These are phyloP conservation scores for Melikaiella ostensackeni DNA, from an alignment of 2,888 invertebrate genomes.

Conservation along the genomic window DNA sequence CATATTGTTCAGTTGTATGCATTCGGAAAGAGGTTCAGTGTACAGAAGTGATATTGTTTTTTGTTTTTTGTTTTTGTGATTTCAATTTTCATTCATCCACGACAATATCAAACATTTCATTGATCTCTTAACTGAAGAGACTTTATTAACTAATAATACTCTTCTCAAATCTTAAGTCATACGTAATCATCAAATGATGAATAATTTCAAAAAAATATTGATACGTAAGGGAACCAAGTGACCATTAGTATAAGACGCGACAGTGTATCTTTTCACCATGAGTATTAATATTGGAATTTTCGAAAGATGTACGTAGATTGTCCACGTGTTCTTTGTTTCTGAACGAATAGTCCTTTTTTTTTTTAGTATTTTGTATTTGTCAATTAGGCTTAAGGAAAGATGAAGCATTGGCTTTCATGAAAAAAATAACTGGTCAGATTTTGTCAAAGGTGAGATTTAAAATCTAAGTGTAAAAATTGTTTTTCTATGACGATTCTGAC, in stretches of 20 bases:
- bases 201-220: constrained; percentile 4
- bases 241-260: constrained; percentile 34
- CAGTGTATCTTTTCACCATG: constrained; percentile 34
- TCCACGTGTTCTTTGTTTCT: constrained; percentile 23
- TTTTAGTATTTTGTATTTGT: constrained; percentile 33
- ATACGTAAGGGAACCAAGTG: constrained; percentile 33
- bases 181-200: constrained; percentile 9
- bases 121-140: neutral
- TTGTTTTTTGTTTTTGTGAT: neutral
- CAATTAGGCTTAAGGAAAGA: constrained; percentile 9
- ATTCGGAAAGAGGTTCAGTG: neutral
- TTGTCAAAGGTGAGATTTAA: neutral
- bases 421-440: neutral
- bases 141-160: neutral
- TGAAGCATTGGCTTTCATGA: neutral
- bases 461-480: neutral
- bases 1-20: neutral
- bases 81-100: neutral
- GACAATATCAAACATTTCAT: neutral
- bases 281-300: constrained; percentile 28
- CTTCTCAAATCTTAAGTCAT: constrained; percentile 13
- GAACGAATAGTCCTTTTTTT: constrained; percentile 9
- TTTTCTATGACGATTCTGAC: neutral
- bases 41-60: too few relatives aligned
- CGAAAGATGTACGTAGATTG: constrained; percentile 24